Percentiles rank a stretch among this genome's conserved stretches.
Conservation (phyloP, 1,140 invertebrate genomes). For the Hyles euphorbiae region DNA sequence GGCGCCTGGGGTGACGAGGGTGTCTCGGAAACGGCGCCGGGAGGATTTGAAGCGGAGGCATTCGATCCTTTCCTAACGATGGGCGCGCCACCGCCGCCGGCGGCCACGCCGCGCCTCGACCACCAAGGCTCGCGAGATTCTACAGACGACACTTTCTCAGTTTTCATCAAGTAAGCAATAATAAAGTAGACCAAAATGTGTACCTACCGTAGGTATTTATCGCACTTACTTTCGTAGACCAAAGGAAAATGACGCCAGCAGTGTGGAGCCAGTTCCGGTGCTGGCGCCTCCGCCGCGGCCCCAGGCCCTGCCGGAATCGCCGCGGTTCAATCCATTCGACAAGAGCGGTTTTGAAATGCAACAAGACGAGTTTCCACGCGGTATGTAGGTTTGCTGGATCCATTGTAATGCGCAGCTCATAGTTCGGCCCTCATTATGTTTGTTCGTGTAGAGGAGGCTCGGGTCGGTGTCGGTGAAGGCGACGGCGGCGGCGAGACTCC, state of each 20-base stretch:
- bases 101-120: slow-evolving; percentile 76
- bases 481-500: slow-evolving; percentile 79
- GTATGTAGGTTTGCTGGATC: background rate
- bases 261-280: slow-evolving; percentile 75
- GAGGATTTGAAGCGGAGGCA: slow-evolving; percentile 83
- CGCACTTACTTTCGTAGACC: slow-evolving; percentile 66
- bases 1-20: slow-evolving; percentile 78
- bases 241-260: slow-evolving; percentile 69
- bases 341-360: slow-evolving; percentile 74
- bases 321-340: slow-evolving; percentile 88
- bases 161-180: slow-evolving; percentile 83
- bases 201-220: slow-evolving; percentile 9
- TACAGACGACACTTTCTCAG: slow-evolving; percentile 85
- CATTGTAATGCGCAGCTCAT: too few relatives aligned
- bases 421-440: background rate
- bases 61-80: slow-evolving; percentile 91
- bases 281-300: slow-evolving; percentile 84
- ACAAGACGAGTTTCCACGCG: background rate
- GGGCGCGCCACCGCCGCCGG: slow-evolving; percentile 83
- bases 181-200: background rate
- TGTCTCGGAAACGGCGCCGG: slow-evolving; percentile 53
- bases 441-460: too few relatives aligned
- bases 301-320: slow-evolving; percentile 76
- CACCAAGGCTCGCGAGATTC: slow-evolving; percentile 84
- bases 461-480: slow-evolving; percentile 55